A percentile compares a stretch with the other conserved stretches of the same genome.
phyloP scores from a whole-genome alignment of 2,888 invertebrate genomes.

The Cepaea hortensis region DNA sequence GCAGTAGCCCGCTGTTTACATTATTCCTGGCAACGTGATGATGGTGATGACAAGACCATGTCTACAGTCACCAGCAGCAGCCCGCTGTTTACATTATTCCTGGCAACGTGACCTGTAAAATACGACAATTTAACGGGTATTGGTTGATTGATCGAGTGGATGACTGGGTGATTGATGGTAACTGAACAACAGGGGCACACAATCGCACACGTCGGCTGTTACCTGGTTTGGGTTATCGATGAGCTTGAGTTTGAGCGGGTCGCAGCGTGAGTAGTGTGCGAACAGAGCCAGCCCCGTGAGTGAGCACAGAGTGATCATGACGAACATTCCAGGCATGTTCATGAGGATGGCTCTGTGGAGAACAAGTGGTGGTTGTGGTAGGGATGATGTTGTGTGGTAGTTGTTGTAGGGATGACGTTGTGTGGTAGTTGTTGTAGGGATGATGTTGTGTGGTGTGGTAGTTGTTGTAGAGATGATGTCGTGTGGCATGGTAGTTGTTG shows the following conservation, averaged over 20 bases:
- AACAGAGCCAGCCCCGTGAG: conserved; percentile 65
- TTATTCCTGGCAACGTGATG: too few relatives aligned
- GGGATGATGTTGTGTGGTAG: too few relatives aligned
- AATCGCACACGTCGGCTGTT: conserved; percentile 37
- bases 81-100: too few relatives aligned
- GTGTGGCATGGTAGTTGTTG: conserved; percentile 32
- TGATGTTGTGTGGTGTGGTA: conserved; percentile 18
- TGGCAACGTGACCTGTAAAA: too few relatives aligned
- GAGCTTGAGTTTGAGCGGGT: conserved; percentile 60
- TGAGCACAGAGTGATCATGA: conserved; percentile 64
- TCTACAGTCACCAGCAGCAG: too few relatives aligned
- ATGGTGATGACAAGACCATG: too few relatives aligned
- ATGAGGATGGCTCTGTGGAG: conserved; percentile 59
- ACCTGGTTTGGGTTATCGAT: conserved; percentile 65
- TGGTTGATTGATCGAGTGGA: too few relatives aligned
- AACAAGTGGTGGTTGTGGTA: too few relatives aligned
- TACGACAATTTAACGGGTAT: too few relatives aligned
- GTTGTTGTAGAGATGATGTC: conserved; percentile 33
- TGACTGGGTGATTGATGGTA: too few relatives aligned
- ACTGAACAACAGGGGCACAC: neutral
- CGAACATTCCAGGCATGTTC: conserved; percentile 63
- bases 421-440: conserved; percentile 35
- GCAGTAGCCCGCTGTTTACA: too few relatives aligned
- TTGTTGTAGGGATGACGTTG: too few relatives aligned
- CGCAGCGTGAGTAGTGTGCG: conserved; percentile 66